A percentile compares a stretch with the other conserved stretches of the same genome.
Evolutionary conservation across 30 jellyfish, hydroid and myxozoan species (phyloP).

Genomic region (Hydra vulgaris): DNA sequence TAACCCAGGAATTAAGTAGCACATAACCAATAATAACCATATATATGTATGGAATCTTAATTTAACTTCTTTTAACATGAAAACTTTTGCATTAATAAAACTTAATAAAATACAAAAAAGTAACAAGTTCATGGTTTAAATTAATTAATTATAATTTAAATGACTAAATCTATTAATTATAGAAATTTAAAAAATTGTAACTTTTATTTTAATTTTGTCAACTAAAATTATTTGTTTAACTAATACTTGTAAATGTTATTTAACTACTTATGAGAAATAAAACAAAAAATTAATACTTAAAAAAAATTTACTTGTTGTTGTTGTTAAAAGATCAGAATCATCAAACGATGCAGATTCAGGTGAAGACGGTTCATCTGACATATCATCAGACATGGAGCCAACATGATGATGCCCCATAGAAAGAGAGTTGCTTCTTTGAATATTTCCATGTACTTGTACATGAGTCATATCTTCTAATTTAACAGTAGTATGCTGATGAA

Average conservation of each 20-base stretch:
- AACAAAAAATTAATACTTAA: neutral
- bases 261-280: neutral
- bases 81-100: too few relatives aligned
- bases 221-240: too few relatives aligned
- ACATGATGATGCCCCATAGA: slow-evolving; percentile 52
- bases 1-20: too few relatives aligned
- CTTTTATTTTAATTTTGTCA: too few relatives aligned
- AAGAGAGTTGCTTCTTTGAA: slow-evolving; percentile 9
- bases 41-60: too few relatives aligned
- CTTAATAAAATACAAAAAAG: too few relatives aligned
- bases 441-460: slow-evolving; percentile 46
- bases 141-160: too few relatives aligned
- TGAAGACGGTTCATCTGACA: slow-evolving; percentile 94
- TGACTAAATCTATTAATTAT: too few relatives aligned
- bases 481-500: slow-evolving; percentile 50
- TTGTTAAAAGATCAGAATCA: slow-evolving; percentile 72
- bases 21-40: too few relatives aligned
- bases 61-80: too few relatives aligned
- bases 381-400: slow-evolving; percentile 83
- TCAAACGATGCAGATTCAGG: slow-evolving; percentile 91
- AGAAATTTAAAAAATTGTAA: too few relatives aligned
- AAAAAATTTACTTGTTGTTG: slow-evolving; percentile 21
- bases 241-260: neutral
- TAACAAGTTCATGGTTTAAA: too few relatives aligned
- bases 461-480: slow-evolving; percentile 77